A percentile compares a stretch with the other conserved stretches of the same genome.
Conservation (phyloP, 2,113 vertebrate species). For the Oplegnathus fasciatus region DNA sequence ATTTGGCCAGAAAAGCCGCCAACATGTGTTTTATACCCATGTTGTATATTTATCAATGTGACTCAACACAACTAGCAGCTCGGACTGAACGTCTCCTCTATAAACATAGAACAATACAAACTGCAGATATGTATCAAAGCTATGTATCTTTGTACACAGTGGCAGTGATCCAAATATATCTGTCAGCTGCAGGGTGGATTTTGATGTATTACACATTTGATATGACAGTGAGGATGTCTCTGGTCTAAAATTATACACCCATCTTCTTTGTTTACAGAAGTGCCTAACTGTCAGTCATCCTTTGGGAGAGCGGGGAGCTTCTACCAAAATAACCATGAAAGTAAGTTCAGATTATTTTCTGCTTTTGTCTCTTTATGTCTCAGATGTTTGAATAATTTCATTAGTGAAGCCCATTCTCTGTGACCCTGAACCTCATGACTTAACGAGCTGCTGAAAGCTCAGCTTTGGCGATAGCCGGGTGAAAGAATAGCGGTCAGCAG, state of each 20-base stretch:
- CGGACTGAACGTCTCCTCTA: background rate
- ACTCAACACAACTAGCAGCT: background rate
- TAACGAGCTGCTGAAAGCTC: slow-evolving; percentile 7
- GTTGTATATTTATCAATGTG: slow-evolving; percentile 11
- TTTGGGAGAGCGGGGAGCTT: slow-evolving; percentile 89
- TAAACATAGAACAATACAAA: background rate
- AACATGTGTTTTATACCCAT: background rate
- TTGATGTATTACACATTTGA: slow-evolving; percentile 40
- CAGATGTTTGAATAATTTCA: background rate
- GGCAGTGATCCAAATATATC: slow-evolving; percentile 43
- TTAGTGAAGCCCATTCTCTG: background rate
- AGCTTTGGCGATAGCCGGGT: background rate
- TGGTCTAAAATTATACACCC: slow-evolving; percentile 47
- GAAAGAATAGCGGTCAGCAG: slow-evolving; percentile 25
- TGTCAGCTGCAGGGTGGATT: slow-evolving; percentile 44
- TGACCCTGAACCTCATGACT: background rate
- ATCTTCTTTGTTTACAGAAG: slow-evolving; percentile 87
- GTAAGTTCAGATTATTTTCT: slow-evolving; percentile 81
- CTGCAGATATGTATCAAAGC: slow-evolving; percentile 23
- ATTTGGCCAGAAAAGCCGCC: background rate
- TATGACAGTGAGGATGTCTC: slow-evolving; percentile 40
- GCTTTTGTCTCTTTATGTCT: background rate
- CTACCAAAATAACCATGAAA: slow-evolving; percentile 91
- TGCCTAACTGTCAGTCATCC: slow-evolving; percentile 96
- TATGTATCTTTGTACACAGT: background rate